phyloP scores from a whole-genome alignment of 35 echinoderm and acorn worm species.

The Diadema setosum region DNA sequence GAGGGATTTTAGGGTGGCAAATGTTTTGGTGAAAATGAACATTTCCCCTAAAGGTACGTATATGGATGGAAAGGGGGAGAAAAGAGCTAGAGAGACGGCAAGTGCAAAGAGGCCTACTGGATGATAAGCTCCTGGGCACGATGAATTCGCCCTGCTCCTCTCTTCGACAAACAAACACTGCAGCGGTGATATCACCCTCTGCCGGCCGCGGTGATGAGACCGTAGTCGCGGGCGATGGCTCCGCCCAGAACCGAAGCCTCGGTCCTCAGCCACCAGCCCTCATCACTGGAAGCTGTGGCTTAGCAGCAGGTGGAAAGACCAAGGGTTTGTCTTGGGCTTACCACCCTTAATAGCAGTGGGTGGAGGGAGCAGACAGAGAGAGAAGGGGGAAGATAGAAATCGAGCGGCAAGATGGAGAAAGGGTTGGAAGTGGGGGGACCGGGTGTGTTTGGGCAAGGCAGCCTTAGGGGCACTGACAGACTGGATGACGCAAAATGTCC shows the following conservation, averaged over 20 bases:
- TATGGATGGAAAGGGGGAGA: too few relatives aligned
- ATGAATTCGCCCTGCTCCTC: background rate
- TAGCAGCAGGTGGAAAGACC: background rate
- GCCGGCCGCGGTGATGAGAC: background rate
- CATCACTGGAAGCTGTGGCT: background rate
- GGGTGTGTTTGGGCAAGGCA: background rate
- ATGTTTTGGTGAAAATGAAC: conserved; percentile 29
- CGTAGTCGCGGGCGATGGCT: background rate
- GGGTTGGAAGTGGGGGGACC: too few relatives aligned
- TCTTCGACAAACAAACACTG: background rate
- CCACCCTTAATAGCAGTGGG: too few relatives aligned
- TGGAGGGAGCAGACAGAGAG: too few relatives aligned
- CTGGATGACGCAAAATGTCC: background rate
- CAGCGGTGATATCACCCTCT: background rate
- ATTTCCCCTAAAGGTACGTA: too few relatives aligned
- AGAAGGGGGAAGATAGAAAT: too few relatives aligned
- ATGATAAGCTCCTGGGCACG: background rate
- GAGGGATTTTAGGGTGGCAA: background rate
- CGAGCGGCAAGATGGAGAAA: too few relatives aligned
- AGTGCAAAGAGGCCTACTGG: too few relatives aligned
- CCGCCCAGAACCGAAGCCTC: background rate
- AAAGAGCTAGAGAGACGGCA: too few relatives aligned
- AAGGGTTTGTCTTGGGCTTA: background rate
- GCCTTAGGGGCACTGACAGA: background rate
- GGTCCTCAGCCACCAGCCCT: too few relatives aligned